These are phyloP conservation scores for Drosophila takahashii DNA, from an alignment of 1,140 invertebrate genomes.

Conservation along the genomic window DNA sequence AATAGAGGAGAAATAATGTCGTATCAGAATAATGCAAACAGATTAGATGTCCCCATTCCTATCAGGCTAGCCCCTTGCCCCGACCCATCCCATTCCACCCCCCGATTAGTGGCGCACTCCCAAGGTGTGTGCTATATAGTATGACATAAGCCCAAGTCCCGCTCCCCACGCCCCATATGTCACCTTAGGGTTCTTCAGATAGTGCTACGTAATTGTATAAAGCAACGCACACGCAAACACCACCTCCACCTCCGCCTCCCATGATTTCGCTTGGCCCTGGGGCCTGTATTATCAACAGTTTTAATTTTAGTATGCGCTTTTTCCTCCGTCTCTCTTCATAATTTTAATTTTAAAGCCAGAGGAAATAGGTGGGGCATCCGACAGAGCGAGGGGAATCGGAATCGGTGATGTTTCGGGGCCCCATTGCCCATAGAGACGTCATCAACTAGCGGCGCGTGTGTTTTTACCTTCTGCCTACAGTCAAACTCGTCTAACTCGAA, in stretches of 20 bases:
- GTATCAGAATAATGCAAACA: conserved; percentile 46
- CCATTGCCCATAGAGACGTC: conserved; percentile 18
- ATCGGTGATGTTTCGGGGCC: conserved; percentile 14
- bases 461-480: conserved; percentile 12
- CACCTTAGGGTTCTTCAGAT: conserved; percentile 44
- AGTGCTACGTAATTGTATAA: conserved; percentile 38
- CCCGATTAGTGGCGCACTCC: conserved; percentile 36
- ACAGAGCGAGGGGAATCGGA: background rate
- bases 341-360: conserved; percentile 12
- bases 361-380: conserved; percentile 19
- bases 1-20: conserved; percentile 23
- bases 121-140: conserved; percentile 37
- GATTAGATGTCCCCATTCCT: conserved; percentile 36
- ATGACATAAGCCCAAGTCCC: conserved; percentile 43
- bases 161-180: conserved; percentile 12
- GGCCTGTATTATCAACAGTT: conserved; percentile 45
- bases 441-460: conserved; percentile 19
- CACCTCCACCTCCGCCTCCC: background rate
- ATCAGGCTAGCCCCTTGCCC: conserved; percentile 9
- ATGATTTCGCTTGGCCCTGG: conserved; percentile 26
- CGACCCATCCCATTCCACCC: background rate
- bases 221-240: conserved; percentile 25
- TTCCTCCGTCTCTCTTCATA: conserved; percentile 16
- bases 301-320: conserved; percentile 42
- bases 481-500: background rate